Percentiles rank a stretch among this genome's conserved stretches.
Conservation (phyloP, 2,888 invertebrate species). For the Theretra japonica region DNA sequence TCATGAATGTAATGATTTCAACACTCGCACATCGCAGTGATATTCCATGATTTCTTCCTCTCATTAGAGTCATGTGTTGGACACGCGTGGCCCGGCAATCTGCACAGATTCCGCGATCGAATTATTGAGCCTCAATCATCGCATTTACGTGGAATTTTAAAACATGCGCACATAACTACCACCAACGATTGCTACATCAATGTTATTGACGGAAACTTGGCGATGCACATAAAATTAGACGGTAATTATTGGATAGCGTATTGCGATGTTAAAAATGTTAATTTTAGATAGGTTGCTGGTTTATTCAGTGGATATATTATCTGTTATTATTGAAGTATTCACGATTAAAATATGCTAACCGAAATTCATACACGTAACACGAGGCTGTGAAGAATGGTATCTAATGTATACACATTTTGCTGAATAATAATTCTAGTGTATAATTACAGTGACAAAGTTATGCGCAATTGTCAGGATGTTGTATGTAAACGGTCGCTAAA, state of each 20-base stretch:
- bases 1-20: neutral
- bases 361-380: too few relatives aligned
- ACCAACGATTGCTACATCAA: slow-evolving; percentile 9
- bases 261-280: neutral
- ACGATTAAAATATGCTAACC: too few relatives aligned
- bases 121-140: slow-evolving; percentile 21
- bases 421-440: too few relatives aligned
- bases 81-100: neutral
- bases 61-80: slow-evolving; percentile 1
- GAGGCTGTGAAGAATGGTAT: too few relatives aligned
- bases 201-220: too few relatives aligned
- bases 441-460: too few relatives aligned
- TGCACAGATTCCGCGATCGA: neutral
- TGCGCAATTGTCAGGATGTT: too few relatives aligned
- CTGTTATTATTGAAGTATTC: too few relatives aligned
- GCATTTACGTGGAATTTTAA: neutral
- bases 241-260: neutral
- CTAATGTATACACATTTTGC: too few relatives aligned
- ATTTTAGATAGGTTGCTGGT: neutral
- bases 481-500: too few relatives aligned
- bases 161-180: neutral
- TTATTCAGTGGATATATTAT: too few relatives aligned
- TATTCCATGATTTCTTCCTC: slow-evolving; percentile 6
- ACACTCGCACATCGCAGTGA: neutral
- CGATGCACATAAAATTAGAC: neutral